A percentile compares a stretch with the other conserved stretches of the same genome.
Evolutionary conservation across 1,140 invertebrate species (phyloP).

Genomic region (Drosophila trapezifrons): DNA sequence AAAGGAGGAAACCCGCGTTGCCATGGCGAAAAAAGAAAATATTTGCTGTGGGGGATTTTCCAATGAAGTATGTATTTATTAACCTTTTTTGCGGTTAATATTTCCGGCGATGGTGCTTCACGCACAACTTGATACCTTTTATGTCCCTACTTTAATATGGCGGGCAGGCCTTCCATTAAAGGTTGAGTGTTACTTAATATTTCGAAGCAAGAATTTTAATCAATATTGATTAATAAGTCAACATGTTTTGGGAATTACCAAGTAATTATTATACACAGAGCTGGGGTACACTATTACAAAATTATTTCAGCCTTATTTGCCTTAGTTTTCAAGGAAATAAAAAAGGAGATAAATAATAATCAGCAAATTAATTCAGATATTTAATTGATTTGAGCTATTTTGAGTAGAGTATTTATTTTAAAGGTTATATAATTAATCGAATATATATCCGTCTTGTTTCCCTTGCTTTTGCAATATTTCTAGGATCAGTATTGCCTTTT

Average conservation of each 20-base stretch:
- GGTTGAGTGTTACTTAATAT: constrained; percentile 1
- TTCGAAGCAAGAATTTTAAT: constrained; percentile 3
- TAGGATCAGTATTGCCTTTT: too few species aligned
- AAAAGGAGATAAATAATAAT: too few species aligned
- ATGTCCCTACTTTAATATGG: constrained; percentile 1
- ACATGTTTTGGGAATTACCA: background rate
- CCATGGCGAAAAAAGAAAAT: constrained; percentile 11
- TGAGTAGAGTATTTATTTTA: too few species aligned
- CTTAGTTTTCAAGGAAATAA: too few species aligned
- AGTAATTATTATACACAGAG: background rate
- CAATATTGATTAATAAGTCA: constrained; percentile 1
- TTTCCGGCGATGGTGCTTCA: constrained; percentile 9
- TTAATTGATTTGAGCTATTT: too few species aligned
- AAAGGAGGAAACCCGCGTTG: constrained; percentile 3
- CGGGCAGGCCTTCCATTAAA: constrained; percentile 5
- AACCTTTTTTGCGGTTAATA: constrained; percentile 35
- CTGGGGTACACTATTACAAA: background rate
- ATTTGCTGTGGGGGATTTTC: constrained; percentile 7
- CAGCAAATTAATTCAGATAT: too few species aligned
- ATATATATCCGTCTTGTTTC: too few species aligned
- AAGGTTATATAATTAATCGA: too few species aligned
- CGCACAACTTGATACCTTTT: constrained; percentile 5
- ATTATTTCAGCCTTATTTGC: too few species aligned
- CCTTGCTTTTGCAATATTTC: too few species aligned
- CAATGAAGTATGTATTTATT: constrained; percentile 31